Conservation (phyloP, 2,797 vertebrate species). For the Rhinichthys osculus region DNA sequence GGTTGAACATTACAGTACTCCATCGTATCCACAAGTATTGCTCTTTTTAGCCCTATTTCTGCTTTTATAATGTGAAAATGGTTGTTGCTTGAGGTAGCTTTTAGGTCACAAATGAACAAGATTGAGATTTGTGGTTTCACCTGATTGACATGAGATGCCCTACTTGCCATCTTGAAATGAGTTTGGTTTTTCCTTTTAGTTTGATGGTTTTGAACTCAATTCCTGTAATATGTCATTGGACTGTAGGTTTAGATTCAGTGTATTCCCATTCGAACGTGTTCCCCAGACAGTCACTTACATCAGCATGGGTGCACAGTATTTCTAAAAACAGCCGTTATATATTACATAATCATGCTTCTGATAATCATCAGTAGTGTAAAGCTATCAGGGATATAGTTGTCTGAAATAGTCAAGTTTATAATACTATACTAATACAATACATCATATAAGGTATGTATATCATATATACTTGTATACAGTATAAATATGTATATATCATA, state of each 20-base stretch:
- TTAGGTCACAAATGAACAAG: constrained; percentile 32
- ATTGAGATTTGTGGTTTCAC: constrained; percentile 53
- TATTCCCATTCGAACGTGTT: constrained; percentile 1
- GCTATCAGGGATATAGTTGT: constrained; percentile 73
- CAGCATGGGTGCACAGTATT: constrained; percentile 72
- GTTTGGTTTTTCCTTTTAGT: background rate
- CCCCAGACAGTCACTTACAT: background rate
- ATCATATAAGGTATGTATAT: constrained; percentile 63
- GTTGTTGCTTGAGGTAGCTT: constrained; percentile 7
- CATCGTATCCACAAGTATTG: constrained; percentile 17
- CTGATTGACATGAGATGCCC: constrained; percentile 58
- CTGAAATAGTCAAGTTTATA: constrained; percentile 38
- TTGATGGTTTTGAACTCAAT: background rate
- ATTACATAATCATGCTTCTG: constrained; percentile 65
- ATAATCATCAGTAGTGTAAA: constrained; percentile 67
- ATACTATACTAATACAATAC: constrained; percentile 47
- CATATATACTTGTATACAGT: constrained; percentile 63
- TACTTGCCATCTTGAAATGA: constrained; percentile 52
- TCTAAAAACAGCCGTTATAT: constrained; percentile 67
- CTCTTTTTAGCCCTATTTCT: constrained; percentile 2
- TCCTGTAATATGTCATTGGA: constrained; percentile 2
- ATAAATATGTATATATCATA: constrained; percentile 57
- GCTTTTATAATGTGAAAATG: constrained; percentile 44
- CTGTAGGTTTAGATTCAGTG: constrained; percentile 9
- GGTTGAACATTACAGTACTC: constrained; percentile 5